phyloP scores from a whole-genome alignment of 2,888 invertebrate species.

The Torymus auratus region DNA sequence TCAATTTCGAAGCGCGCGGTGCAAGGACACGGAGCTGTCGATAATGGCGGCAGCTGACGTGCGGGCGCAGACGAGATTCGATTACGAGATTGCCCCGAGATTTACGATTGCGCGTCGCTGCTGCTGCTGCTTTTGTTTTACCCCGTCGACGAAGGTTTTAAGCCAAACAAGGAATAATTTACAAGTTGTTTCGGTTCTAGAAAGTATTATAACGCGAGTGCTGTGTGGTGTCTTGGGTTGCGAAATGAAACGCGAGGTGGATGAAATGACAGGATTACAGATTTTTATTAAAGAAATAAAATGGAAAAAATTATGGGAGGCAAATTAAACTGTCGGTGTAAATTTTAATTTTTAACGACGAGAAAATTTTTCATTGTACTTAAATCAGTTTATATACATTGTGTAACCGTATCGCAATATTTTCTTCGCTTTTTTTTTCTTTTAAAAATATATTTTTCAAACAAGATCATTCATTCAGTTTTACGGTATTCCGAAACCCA shows the following conservation, averaged over 20 bases:
- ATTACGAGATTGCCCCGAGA: constrained; percentile 67
- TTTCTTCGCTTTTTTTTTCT: too few species aligned
- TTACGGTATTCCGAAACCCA: too few species aligned
- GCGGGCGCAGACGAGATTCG: constrained; percentile 65
- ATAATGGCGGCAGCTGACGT: background rate
- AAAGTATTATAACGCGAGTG: too few species aligned
- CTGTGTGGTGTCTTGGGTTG: background rate
- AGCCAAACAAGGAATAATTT: constrained; percentile 50
- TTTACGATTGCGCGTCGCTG: constrained; percentile 39
- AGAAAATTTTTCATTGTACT: background rate
- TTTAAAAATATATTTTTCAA: too few species aligned
- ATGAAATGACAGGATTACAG: background rate
- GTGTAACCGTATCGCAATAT: too few species aligned
- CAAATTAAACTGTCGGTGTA: background rate
- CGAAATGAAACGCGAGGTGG: background rate
- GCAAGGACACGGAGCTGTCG: background rate
- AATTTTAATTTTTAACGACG: background rate
- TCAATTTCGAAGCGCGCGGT: background rate
- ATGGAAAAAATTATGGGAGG: background rate
- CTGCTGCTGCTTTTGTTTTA: constrained; percentile 6
- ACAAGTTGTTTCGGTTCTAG: constrained; percentile 4
- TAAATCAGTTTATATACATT: too few species aligned
- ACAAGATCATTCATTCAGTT: too few species aligned
- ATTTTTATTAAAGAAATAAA: constrained; percentile 2
- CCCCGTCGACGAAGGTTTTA: constrained; percentile 34